Evolutionary conservation across 2,797 vertebrate species (phyloP).

Genomic region (Cetoscarus ocellatus): DNA sequence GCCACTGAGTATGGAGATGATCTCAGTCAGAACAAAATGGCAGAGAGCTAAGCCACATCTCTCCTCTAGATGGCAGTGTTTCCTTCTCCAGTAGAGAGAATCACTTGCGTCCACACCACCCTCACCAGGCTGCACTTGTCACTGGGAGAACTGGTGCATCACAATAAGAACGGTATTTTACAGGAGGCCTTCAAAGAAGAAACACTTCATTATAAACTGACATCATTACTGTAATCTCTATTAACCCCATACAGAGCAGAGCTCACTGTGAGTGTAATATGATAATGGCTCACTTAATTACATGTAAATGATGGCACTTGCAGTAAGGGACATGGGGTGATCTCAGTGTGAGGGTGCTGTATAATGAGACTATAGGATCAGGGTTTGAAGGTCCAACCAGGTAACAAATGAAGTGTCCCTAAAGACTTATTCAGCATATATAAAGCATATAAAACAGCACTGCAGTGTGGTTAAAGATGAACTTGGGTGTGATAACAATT

Average conservation of each 20-base stretch:
- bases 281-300: conserved; percentile 54
- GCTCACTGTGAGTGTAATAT: conserved; percentile 48
- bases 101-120: background rate
- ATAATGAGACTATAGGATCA: background rate
- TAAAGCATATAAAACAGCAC: no score
- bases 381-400: background rate
- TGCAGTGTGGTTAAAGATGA: no score
- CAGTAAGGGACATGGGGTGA: background rate
- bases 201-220: conserved; percentile 28
- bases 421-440: background rate
- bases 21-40: conserved; percentile 73
- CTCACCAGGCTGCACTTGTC: conserved; percentile 34
- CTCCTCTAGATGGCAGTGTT: conserved; percentile 71
- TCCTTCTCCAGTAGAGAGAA: conserved; percentile 34
- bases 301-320: conserved; percentile 43
- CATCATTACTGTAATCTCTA: conserved; percentile 35
- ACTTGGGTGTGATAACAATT: no score
- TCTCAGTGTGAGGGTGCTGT: background rate
- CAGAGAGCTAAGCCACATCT: conserved; percentile 35
- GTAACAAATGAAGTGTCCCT: background rate
- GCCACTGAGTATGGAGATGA: conserved; percentile 32
- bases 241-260: conserved; percentile 17
- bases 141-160: conserved; percentile 29
- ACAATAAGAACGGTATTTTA: conserved; percentile 10
- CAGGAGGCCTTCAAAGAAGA: background rate